phyloP scores from a whole-genome alignment of 2,888 invertebrate species.

The Hirtodrosophila confusa region DNA sequence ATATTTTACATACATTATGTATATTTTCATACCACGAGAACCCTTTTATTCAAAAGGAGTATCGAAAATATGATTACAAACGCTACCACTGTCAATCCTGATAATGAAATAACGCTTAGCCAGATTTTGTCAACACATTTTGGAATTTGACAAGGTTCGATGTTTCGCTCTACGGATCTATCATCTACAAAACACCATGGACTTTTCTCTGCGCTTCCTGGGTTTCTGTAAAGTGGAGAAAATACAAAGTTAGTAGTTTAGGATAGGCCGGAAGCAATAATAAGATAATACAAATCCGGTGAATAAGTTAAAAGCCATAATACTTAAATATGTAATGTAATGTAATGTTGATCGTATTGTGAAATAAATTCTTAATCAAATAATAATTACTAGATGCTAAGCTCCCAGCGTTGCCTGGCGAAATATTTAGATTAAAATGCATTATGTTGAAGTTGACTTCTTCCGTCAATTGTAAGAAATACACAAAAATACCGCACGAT shows the following conservation, averaged over 20 bases:
- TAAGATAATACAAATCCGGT: too few species aligned
- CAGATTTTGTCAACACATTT: conserved; percentile 94
- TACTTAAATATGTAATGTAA: too few species aligned
- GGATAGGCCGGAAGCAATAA: too few species aligned
- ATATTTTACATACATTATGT: conserved; percentile 85
- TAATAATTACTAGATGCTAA: too few species aligned
- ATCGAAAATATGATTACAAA: conserved; percentile 84
- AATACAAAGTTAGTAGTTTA: background rate
- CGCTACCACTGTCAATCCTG: conserved; percentile 84
- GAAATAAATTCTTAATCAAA: too few species aligned
- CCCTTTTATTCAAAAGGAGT: conserved; percentile 86
- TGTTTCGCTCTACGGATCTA: conserved; percentile 88
- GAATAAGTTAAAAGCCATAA: too few species aligned
- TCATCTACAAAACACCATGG: conserved; percentile 96
- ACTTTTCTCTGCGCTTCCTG: conserved; percentile 90
- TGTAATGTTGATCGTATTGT: too few species aligned
- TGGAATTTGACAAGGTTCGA: conserved; percentile 93
- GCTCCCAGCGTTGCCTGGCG: too few species aligned
- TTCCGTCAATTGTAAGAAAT: too few species aligned
- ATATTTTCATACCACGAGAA: conserved; percentile 86
- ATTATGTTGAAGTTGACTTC: too few species aligned
- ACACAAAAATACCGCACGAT: too few species aligned
- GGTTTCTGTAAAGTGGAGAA: conserved; percentile 88
- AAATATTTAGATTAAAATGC: too few species aligned
- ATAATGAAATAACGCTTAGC: conserved; percentile 90